phyloP scores from a whole-genome alignment of 1,140 invertebrate species.

The Pseudomyrmex pallidus region DNA sequence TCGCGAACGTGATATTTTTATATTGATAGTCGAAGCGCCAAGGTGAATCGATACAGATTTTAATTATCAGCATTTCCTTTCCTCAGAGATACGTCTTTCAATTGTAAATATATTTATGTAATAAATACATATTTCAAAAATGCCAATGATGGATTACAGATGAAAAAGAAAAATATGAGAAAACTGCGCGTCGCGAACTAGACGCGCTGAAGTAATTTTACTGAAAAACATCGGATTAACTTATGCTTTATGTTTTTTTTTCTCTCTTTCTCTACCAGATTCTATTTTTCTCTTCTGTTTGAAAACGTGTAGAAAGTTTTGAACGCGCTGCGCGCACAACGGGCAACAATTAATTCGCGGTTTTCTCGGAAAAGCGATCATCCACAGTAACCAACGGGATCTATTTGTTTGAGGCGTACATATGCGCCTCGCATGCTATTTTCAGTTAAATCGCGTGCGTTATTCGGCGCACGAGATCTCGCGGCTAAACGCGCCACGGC shows the following conservation, averaged over 20 bases:
- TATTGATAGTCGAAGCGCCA: not conserved
- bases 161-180: not conserved
- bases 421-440: slow-evolving; percentile 41
- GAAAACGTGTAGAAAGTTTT: not conserved
- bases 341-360: slow-evolving; percentile 22
- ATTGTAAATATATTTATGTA: not conserved
- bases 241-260: slow-evolving; percentile 24
- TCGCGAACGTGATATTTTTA: slow-evolving; percentile 45
- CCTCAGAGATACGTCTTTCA: not conserved
- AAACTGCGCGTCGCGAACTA: not conserved
- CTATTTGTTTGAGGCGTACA: slow-evolving; percentile 50
- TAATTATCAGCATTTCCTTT: slow-evolving; percentile 1
- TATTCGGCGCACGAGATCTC: slow-evolving; percentile 15
- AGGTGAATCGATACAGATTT: not conserved
- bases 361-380: slow-evolving; percentile 49
- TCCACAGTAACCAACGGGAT: slow-evolving; percentile 39
- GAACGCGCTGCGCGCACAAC: slow-evolving; percentile 12
- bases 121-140: not conserved
- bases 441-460: slow-evolving; percentile 23
- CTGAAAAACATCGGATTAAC: slow-evolving; percentile 20
- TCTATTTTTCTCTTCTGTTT: not conserved
- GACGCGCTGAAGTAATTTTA: not conserved
- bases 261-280: no score
- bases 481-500: slow-evolving; percentile 58
- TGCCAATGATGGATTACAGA: not conserved